phyloP scores from a whole-genome alignment of 1,140 invertebrate species.

The Leptopilina clavipes region DNA sequence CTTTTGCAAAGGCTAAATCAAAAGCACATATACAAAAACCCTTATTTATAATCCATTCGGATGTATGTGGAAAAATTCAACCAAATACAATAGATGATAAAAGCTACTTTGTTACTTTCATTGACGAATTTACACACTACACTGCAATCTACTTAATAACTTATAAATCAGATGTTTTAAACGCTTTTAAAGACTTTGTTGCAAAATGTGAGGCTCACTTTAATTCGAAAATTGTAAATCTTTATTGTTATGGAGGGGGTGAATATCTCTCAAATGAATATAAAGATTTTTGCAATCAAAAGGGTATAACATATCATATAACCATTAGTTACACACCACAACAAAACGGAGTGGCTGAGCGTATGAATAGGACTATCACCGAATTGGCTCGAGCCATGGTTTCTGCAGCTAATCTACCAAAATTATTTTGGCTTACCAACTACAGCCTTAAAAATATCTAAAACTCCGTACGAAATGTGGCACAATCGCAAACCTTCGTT shows the following conservation, averaged over 20 bases:
- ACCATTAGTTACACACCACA: constrained; percentile 63
- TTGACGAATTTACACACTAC: background rate
- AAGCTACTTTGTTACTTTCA: background rate
- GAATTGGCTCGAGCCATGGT: background rate
- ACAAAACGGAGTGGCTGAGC: constrained; percentile 65
- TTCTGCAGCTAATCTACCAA: too few species aligned
- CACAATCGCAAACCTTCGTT: too few species aligned
- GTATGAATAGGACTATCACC: background rate
- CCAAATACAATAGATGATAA: background rate
- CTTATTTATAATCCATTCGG: too few species aligned
- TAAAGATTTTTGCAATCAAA: constrained; percentile 23
- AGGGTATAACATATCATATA: constrained; percentile 57
- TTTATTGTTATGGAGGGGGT: constrained; percentile 55
- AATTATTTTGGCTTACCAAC: too few species aligned
- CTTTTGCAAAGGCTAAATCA: too few species aligned
- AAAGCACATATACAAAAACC: too few species aligned
- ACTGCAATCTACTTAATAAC: background rate
- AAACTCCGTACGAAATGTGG: too few species aligned
- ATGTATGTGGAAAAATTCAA: constrained; percentile 37
- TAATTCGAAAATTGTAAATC: constrained; percentile 61
- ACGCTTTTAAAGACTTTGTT: constrained; percentile 26
- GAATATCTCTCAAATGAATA: background rate
- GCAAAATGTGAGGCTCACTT: constrained; percentile 13
- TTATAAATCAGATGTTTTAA: background rate
- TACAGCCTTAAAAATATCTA: too few species aligned